Percentiles rank a stretch among this genome's conserved stretches.
These are phyloP conservation scores for Deilephila elpenor DNA, from an alignment of 2,888 invertebrate species.

Conservation along the genomic window DNA sequence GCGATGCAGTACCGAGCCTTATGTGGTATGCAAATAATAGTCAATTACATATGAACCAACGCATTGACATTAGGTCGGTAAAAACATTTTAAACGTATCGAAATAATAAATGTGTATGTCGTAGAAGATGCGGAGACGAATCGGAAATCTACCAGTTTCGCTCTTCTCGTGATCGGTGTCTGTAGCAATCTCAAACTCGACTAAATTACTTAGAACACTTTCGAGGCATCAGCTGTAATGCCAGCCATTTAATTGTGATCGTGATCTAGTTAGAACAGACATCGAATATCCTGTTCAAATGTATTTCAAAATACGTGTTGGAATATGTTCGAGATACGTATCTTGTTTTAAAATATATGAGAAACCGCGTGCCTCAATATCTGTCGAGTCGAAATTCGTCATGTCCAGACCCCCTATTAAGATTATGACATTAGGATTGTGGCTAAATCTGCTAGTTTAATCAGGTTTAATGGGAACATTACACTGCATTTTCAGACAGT, in stretches of 20 bases:
- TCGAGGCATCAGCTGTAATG: not conserved
- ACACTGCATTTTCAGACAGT: too few relatives aligned
- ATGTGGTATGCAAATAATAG: not conserved
- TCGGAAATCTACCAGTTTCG: conserved; percentile 30
- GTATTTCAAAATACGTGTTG: conserved; percentile 9
- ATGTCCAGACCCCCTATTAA: not conserved
- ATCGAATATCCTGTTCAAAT: conserved; percentile 11
- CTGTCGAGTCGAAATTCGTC: not conserved
- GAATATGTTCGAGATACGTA: not conserved
- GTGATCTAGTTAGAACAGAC: conserved; percentile 6
- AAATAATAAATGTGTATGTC: conserved; percentile 1
- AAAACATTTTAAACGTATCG: conserved; percentile 7
- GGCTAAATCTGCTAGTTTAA: not conserved
- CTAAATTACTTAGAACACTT: conserved; percentile 4
- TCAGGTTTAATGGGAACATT: not conserved
- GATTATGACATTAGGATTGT: not conserved
- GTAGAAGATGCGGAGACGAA: conserved; percentile 7
- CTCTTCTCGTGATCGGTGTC: conserved; percentile 47
- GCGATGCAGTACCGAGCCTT: too few relatives aligned
- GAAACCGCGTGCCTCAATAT: not conserved
- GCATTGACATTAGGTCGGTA: not conserved
- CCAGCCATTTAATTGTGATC: conserved; percentile 11
- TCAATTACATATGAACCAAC: not conserved
- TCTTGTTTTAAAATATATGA: conserved; percentile 12
- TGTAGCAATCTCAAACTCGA: conserved; percentile 39